Evolutionary conservation across 2,113 vertebrate species (phyloP).

Genomic region (Hippocampus mohnikei): DNA sequence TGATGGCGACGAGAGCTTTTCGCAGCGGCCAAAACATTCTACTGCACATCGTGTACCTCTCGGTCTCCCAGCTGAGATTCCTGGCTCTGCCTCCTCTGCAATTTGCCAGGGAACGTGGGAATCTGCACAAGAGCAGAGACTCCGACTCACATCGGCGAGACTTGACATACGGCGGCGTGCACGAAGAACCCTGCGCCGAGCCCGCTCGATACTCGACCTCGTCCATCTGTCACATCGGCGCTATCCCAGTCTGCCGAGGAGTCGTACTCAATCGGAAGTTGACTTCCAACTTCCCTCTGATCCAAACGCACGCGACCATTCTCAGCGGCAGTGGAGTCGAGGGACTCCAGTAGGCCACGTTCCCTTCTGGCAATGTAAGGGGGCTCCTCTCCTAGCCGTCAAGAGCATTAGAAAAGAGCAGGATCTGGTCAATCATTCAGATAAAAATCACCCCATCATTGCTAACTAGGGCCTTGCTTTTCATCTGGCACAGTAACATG

Average conservation of each 20-base stretch:
- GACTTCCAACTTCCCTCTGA: conserved; percentile 11
- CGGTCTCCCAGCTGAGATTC: conserved; percentile 59
- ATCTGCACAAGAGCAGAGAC: conserved; percentile 43
- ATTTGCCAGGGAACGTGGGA: conserved; percentile 56
- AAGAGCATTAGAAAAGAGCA: conserved; percentile 3
- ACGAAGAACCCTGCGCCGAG: no score
- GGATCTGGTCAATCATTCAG: conserved; percentile 28
- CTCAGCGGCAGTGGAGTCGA: conserved; percentile 11
- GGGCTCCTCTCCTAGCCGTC: conserved; percentile 37
- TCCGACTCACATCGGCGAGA: not conserved
- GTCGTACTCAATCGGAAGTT: conserved; percentile 17
- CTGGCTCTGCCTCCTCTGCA: conserved; percentile 72
- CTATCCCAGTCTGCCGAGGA: conserved; percentile 53
- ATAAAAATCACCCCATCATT: not conserved
- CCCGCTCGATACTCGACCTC: conserved; percentile 1
- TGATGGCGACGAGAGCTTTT: no score
- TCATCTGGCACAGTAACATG: not conserved
- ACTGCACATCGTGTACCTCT: conserved; percentile 41
- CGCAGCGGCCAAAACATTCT: not conserved
- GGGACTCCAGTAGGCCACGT: conserved; percentile 16
- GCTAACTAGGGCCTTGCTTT: not conserved
- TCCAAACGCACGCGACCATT: conserved; percentile 7
- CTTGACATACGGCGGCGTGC: not conserved
- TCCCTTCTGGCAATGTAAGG: conserved; percentile 15
- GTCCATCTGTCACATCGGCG: not conserved